Base-by-base conservation (phyloP, 2,797 vertebrate species). In the Coregonus sp. region DNA sequence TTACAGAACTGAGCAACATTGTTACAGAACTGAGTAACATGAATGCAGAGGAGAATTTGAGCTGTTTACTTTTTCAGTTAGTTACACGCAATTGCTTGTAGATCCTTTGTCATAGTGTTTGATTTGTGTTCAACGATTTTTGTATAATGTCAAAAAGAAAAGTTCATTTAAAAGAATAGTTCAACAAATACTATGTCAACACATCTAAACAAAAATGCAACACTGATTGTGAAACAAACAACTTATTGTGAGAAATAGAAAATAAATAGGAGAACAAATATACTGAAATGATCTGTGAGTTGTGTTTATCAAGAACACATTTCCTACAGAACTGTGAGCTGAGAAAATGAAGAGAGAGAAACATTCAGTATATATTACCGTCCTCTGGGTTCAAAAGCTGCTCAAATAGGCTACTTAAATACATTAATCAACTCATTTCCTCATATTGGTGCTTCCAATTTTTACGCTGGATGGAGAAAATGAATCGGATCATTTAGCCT, bases 401-500 rank as follows among this genome's bases (percentile, higher is more conserved):
- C 80, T 86, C 86, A 91, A 90, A 92, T 90, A 40, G 40, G 7
- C 59, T 65, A 89, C 91, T 89, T 89, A 80, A 91, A 89, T 63
- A 90, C 93, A 89, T 96, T 95, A 92, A 95, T 97, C 95, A 96
- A 89, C 85, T 93, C 86, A 90, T 93, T 93, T 93, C 91, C 93
- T 88, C 90, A 93, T 89, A 92, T 91, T 90, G 82, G 90, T 91
- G 91, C 94, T 91, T 72, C 78, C 78, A 91, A 84, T 94, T 96
- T 94, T 97, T 96, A 95, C 90, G 89, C 95, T 92, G 89, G 90
- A 91, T 97, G 95, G 92, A 94, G 95, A 94, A 93, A 96, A 95
- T 96, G 91, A 97, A 96, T 95, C 90, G 93, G 93, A 94, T 96
- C 95, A 96, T 96, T 95, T 96, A 90, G 94, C 92, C 87, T 95